Percentiles rank a stretch among this genome's conserved stretches.
Evolutionary conservation across 2,113 vertebrate species (phyloP).

Genomic region (Mohoua ochrocephala): DNA sequence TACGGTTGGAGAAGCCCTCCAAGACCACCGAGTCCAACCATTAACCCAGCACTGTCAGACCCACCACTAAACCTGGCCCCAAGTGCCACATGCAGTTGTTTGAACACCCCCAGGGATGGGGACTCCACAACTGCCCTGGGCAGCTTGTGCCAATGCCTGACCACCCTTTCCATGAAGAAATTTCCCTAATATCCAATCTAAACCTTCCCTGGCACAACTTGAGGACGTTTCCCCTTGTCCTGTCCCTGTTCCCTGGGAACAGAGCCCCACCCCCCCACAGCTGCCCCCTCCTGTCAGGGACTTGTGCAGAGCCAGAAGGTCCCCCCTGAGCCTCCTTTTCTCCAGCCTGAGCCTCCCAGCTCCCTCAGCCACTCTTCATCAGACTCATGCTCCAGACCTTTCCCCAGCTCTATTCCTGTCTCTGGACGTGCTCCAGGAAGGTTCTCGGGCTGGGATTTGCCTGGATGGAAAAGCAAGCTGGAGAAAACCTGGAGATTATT

Average conservation of each 20-base stretch:
- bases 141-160: not conserved
- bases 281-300: not conserved
- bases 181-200: not conserved
- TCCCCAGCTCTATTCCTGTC: not conserved
- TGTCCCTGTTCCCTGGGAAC: not conserved
- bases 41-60: not conserved
- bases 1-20: not conserved
- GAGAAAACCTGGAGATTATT: not conserved
- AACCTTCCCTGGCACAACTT: not conserved
- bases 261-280: accelerated
- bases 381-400: not conserved
- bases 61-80: not conserved
- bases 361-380: not conserved
- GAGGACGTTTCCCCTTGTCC: not conserved
- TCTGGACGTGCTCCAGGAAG: not conserved
- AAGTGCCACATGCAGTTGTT: not conserved
- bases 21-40: not conserved
- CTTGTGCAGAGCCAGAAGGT: not conserved
- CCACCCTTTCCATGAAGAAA: not conserved
- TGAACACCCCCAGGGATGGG: not conserved
- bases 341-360: not conserved
- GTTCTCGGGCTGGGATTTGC: not conserved
- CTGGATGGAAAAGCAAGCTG: not conserved
- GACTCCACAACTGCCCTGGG: not conserved
- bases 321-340: not conserved